A percentile compares a stretch with the other conserved stretches of the same genome.
phyloP scores from a whole-genome alignment of 2,888 invertebrate species.

The Lagria hirta region DNA sequence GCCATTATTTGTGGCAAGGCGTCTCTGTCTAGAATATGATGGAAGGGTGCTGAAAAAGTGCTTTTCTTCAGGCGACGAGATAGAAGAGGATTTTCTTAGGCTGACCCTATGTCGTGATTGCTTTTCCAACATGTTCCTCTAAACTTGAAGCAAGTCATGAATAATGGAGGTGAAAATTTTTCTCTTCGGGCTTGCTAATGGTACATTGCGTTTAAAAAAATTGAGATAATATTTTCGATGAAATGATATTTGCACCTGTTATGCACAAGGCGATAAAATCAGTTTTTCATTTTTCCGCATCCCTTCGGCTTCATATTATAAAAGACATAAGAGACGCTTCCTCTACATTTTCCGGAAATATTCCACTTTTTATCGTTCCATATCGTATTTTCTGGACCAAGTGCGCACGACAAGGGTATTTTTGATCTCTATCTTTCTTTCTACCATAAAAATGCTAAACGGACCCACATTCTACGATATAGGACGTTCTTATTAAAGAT shows the following conservation, averaged over 20 bases:
- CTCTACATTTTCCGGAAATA: conserved; percentile 34
- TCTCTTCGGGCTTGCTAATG: no score
- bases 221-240: no score
- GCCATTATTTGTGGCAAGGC: conserved; percentile 17
- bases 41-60: no score
- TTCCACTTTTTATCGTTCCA: conserved; percentile 38
- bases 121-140: conserved; percentile 26
- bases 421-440: conserved; percentile 39
- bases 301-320: conserved; percentile 14
- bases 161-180: no score
- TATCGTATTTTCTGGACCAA: conserved; percentile 38
- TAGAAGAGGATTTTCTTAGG: conserved; percentile 12
- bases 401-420: conserved; percentile 40
- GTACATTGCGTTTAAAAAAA: no score
- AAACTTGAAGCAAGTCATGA: conserved; percentile 26
- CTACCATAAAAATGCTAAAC: conserved; percentile 43
- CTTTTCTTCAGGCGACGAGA: conserved; percentile 6
- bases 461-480: conserved; percentile 26
- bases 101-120: conserved; percentile 24
- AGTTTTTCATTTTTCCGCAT: conserved; percentile 8
- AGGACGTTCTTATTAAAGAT: conserved; percentile 36
- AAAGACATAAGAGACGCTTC: conserved; percentile 26
- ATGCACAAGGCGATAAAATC: conserved; percentile 10
- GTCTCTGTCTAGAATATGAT: no score
- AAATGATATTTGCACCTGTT: conserved; percentile 15